A percentile compares a stretch with the other conserved stretches of the same genome.
Evolutionary conservation across 2,113 vertebrate species (phyloP).

Genomic region (Ophthalmolycus amberensis): DNA sequence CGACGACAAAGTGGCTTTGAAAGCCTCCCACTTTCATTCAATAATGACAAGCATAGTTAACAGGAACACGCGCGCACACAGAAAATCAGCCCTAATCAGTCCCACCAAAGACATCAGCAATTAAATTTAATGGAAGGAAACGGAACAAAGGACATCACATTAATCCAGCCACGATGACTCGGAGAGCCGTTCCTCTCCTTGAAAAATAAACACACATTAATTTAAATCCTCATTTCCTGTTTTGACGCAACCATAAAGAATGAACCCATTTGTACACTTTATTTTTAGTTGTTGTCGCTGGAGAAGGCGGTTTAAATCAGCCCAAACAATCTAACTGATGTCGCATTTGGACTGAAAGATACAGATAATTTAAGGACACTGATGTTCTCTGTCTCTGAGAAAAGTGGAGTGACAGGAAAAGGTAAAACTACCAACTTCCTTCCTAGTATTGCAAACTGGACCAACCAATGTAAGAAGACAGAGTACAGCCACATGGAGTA

Average conservation of each 20-base stretch:
- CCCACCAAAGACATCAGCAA: not conserved
- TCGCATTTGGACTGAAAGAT: not conserved
- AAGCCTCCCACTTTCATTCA: conserved; percentile 21
- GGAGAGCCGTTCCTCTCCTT: conserved; percentile 3
- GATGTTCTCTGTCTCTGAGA: not conserved
- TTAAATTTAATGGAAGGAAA: conserved; percentile 25
- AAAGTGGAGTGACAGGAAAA: not conserved
- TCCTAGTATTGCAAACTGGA: not conserved
- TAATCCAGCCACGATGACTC: conserved; percentile 1
- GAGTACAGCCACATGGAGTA: not conserved
- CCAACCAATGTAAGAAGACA: not conserved
- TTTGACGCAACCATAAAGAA: not conserved
- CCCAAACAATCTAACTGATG: not conserved
- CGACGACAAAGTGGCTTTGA: conserved; percentile 22
- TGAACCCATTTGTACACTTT: not conserved
- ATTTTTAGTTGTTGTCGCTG: not conserved
- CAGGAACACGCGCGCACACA: not conserved
- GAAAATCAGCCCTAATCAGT: conserved; percentile 12
- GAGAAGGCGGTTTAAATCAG: not conserved
- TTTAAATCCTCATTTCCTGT: conserved; percentile 21
- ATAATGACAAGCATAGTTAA: conserved; percentile 7
- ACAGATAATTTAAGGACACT: not conserved
- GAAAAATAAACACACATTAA: conserved; percentile 47
- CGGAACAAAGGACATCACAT: conserved; percentile 3
- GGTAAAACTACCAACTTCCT: not conserved